These are phyloP conservation scores for Himalopsyche kuldschensis DNA, from an alignment of 2,888 invertebrate genomes.

Conservation along the genomic window DNA sequence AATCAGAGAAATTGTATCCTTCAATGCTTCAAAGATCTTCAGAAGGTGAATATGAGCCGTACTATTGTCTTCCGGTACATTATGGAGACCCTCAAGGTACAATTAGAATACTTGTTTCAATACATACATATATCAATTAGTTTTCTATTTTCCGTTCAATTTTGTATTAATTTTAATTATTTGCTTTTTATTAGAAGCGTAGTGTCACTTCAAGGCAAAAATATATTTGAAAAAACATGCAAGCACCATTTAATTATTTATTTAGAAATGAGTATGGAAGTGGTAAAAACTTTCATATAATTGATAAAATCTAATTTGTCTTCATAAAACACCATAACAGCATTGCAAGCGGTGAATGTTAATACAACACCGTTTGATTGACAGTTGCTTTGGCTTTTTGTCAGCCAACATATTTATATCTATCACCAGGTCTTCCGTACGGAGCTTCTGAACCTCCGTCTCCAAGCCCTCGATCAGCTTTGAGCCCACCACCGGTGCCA, in stretches of 20 bases:
- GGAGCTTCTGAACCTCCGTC: slow-evolving; percentile 59
- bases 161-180: too few relatives aligned
- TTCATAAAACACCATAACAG: neutral
- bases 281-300: neutral
- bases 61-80: slow-evolving; percentile 79
- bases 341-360: neutral
- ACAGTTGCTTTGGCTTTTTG: neutral
- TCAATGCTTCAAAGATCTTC: slow-evolving; percentile 84
- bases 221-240: too few relatives aligned
- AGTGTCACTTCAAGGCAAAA: too few relatives aligned
- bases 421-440: slow-evolving; percentile 51
- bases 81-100: slow-evolving; percentile 68
- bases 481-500: slow-evolving; percentile 49
- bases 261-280: neutral
- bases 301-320: neutral
- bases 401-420: neutral
- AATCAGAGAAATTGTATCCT: slow-evolving; percentile 92
- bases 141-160: too few relatives aligned
- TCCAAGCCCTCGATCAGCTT: slow-evolving; percentile 56
- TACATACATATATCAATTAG: too few relatives aligned
- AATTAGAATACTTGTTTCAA: slow-evolving; percentile 40
- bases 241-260: too few relatives aligned
- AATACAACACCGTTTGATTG: neutral
- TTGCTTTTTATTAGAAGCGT: too few relatives aligned
- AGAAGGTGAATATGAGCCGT: slow-evolving; percentile 83